Evolutionary conservation across 2,888 invertebrate species (phyloP).

Genomic region (Microplitis deprimator): DNA sequence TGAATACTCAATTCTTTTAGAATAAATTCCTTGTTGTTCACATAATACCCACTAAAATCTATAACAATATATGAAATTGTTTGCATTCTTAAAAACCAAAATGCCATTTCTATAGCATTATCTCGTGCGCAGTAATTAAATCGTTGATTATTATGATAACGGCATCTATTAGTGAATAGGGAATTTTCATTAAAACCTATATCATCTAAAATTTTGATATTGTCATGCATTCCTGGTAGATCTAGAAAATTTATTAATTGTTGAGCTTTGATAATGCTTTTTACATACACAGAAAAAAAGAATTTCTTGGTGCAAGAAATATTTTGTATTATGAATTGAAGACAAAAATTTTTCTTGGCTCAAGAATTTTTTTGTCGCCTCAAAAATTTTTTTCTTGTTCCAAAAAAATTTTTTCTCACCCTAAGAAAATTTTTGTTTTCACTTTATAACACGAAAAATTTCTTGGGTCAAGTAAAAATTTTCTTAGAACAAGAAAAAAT

Average conservation of each 20-base stretch:
- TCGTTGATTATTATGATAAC: not conserved
- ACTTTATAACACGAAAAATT: no score
- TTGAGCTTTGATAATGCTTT: not conserved
- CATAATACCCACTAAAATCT: not conserved
- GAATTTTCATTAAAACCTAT: not conserved
- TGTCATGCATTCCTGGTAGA: not conserved
- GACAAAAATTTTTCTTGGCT: no score
- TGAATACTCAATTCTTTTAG: not conserved
- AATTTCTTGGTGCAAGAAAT: no score
- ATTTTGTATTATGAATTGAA: no score
- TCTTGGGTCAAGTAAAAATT: no score
- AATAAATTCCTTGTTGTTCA: not conserved
- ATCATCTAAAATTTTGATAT: not conserved
- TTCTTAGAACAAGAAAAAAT: no score
- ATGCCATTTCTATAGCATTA: not conserved
- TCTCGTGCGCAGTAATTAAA: not conserved
- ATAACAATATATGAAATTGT: not conserved
- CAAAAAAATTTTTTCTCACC: no score
- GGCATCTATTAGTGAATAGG: not conserved
- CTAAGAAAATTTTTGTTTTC: no score
- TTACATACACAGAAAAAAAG: no score
- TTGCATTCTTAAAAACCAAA: not conserved
- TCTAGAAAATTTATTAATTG: not conserved
- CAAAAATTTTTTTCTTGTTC: no score
- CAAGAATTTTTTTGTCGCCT: no score